Evolutionary conservation across 2,888 invertebrate genomes (phyloP), one percentile per base, ranked within the genome.

Genomic region (Noctua janthina): DNA sequence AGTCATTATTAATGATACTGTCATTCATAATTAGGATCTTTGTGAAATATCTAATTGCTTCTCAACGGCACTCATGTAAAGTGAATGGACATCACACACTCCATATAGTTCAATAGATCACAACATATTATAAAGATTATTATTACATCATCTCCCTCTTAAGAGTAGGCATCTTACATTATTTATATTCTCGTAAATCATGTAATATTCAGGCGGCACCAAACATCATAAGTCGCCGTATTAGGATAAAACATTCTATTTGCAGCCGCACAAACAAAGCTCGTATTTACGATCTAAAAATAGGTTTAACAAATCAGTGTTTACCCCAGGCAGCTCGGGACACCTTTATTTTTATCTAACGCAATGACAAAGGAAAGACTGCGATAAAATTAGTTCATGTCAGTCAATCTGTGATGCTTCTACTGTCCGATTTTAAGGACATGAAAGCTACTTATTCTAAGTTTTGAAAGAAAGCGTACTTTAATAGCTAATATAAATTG

Each of bases 221-320:
- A 69, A 76, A 72, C 79, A 68, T 70, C 71, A 68, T 51, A 72
- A 80, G 51, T 72, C 69, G 56, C 74, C 69, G 56, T 79, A 80
- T 84, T 78, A 73, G 82, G 77, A 79, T 76, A 74, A 77, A 82
- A 78, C 51, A 72, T 80, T 82, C 49, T 88, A 84, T 85, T 85
- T 81, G 69, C 59, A 76, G 81, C 62, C 51, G 20, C 69, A 75
- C 56, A 85, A 83, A 82, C 81, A 76, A 54, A 83, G 71, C 67
- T 43, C 71, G 77, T 79, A 72, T 79, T 78, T 74, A 83, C 78
- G 23, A 67, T 79, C 86, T 83, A 87, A 86, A 87, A 83, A 88
- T 87, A 88, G 68, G 39, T 68, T 77, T 68, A 77, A 80, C 69
- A 79, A 77, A 69, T 80, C 66, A 74, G 78, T 83, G 82, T 81